Percentiles rank a stretch among this genome's conserved stretches.
These are phyloP conservation scores for Drosophila infuscata DNA, from an alignment of 2,888 invertebrate genomes.

Conservation along the genomic window DNA sequence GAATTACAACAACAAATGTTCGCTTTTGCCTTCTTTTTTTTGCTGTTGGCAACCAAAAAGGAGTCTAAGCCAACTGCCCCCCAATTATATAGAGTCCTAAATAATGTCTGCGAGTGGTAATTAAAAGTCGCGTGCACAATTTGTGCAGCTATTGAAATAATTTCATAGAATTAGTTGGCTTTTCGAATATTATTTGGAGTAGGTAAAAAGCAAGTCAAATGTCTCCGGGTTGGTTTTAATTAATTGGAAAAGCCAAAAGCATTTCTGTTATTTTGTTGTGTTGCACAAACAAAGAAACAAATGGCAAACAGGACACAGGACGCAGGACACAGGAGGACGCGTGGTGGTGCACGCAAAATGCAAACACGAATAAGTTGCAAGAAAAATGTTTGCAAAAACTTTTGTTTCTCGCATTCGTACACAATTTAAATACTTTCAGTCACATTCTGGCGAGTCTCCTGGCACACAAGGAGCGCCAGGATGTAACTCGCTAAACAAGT, in stretches of 20 bases:
- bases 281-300: background rate
- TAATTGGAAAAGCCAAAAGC: slow-evolving; percentile 63
- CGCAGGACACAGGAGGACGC: background rate
- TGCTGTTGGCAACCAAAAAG: slow-evolving; percentile 25
- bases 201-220: background rate
- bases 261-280: slow-evolving; percentile 49
- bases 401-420: slow-evolving; percentile 64
- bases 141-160: slow-evolving; percentile 47
- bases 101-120: slow-evolving; percentile 12
- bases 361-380: slow-evolving; percentile 29
- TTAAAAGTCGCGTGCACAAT: slow-evolving; percentile 51
- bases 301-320: background rate
- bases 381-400: slow-evolving; percentile 70
- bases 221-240: slow-evolving; percentile 54
- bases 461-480: slow-evolving; percentile 9
- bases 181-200: slow-evolving; percentile 6
- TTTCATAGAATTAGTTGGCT: slow-evolving; percentile 46
- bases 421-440: slow-evolving; percentile 75
- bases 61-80: slow-evolving; percentile 29
- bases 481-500: slow-evolving; percentile 54
- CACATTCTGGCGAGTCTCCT: slow-evolving; percentile 43
- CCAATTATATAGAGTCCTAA: background rate
- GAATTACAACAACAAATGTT: slow-evolving; percentile 22
- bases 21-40: background rate
- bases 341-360: slow-evolving; percentile 5